Percentiles rank a stretch among this genome's conserved stretches.
Conservation (phyloP, 2,888 invertebrate species). For the Philereme transversata region DNA sequence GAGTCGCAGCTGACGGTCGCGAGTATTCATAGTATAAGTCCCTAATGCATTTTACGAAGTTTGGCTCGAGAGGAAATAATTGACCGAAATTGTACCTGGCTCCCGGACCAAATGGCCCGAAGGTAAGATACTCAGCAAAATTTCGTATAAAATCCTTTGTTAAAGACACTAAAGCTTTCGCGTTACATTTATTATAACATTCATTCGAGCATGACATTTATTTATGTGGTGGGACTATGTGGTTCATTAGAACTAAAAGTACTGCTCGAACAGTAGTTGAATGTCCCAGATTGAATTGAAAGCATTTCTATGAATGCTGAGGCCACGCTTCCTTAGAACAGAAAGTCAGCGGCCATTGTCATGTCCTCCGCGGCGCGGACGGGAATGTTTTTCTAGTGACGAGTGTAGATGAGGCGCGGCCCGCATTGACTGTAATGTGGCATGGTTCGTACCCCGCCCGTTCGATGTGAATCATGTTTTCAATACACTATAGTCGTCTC, state of each 20-base stretch:
- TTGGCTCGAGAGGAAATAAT: too few relatives aligned
- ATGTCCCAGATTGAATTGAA: constrained; percentile 63
- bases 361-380: constrained; percentile 46
- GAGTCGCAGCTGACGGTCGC: too few relatives aligned
- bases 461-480: constrained; percentile 61
- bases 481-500: constrained; percentile 49
- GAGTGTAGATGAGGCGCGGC: constrained; percentile 40
- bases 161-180: constrained; percentile 67
- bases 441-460: constrained; percentile 59
- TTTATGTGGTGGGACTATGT: constrained; percentile 76
- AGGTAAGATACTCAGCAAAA: constrained; percentile 83
- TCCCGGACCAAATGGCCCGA: too few relatives aligned
- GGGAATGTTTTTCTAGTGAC: constrained; percentile 36
- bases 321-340: constrained; percentile 72
- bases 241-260: constrained; percentile 62
- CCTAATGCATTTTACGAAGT: too few relatives aligned
- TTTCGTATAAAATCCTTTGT: constrained; percentile 52
- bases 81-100: too few relatives aligned
- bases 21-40: too few relatives aligned
- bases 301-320: constrained; percentile 60
- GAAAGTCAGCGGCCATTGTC: constrained; percentile 38
- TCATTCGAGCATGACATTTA: constrained; percentile 77
- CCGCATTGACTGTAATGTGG: constrained; percentile 68
- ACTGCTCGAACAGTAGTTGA: constrained; percentile 67
- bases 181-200: constrained; percentile 75